Base-by-base conservation (phyloP, 2,888 invertebrate species). In the Ametastegia equiseti region DNA sequence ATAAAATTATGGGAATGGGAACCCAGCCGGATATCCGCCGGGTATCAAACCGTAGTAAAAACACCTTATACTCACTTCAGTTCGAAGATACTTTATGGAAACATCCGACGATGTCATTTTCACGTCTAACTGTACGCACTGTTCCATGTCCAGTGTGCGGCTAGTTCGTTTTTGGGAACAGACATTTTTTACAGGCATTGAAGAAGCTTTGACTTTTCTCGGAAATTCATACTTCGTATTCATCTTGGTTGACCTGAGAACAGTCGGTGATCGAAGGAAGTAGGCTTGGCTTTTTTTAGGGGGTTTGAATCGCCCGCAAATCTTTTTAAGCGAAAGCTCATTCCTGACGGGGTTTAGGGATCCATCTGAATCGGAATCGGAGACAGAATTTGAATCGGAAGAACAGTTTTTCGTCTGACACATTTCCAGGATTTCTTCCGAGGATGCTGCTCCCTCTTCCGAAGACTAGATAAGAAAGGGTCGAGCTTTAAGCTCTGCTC, bases 141-240 rank as follows among this genome's bases (percentile, higher is more conserved):
- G 75, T 30, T 75, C 33, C 50, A 45, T 54, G 1, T 75, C 75
- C 5, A 27, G 13, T 27, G 5, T 27, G 19, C n/a, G 2, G 50
- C 13, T n/a, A n/a, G n/a, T 36, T 33, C 4, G 9, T 1, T 50
- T 36, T 54, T 0, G 13, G 33, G 15, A 19, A 4, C 33, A 23
- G 11, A 27, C 36, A 36, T 75, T 54, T 23, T 36, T 54, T 7
- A 4, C 19, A 1, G 75, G 19, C 0, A 2, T 54, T 15, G 75
- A 54, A 2, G 33, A 1, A 4, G 9, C 33, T 39, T n/a, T 7
- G 5, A 19, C 50, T 23, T 57, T 60, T 13, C 42, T 57, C 1
- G 60, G 73, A 9, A 57, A 23, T 80, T 73, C 80, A 5, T 80
- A 80, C 45, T 27, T 60, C n/a, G 80, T 80, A 47, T 80, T 80